Conservation (phyloP, 2,797 vertebrate genomes). For the Rallus crepitans region DNA sequence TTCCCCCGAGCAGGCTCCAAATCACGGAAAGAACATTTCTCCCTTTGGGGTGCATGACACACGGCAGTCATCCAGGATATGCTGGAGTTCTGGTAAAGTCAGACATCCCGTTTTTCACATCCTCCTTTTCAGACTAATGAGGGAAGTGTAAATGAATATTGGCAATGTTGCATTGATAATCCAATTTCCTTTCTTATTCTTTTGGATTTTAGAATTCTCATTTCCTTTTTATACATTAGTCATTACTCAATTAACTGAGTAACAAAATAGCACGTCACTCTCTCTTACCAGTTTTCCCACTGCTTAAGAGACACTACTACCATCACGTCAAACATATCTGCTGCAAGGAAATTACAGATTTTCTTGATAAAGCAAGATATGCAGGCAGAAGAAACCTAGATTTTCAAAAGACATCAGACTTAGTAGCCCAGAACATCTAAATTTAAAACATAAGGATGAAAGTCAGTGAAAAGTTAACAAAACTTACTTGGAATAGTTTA, state of each 20-base stretch:
- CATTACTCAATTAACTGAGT: neutral
- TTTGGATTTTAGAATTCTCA: neutral
- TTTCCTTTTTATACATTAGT: constrained; percentile 13
- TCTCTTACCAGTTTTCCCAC: neutral
- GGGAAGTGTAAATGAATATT: neutral
- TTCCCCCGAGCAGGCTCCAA: neutral
- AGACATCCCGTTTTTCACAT: neutral
- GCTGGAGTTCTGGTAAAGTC: neutral
- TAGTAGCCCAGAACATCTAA: neutral
- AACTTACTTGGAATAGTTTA: neutral
- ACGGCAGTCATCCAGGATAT: neutral
- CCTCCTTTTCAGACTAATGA: neutral
- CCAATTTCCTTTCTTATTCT: neutral
- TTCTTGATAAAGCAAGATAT: neutral
- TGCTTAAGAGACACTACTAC: neutral
- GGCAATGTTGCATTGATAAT: neutral
- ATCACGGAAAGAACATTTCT: neutral
- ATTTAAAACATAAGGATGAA: neutral
- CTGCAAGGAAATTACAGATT: neutral
- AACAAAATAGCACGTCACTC: neutral
- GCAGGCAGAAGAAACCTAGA: neutral
- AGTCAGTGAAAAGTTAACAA: neutral
- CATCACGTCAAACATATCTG: neutral
- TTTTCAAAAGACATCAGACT: neutral
- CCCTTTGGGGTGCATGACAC: neutral